These are phyloP conservation scores for Diachrysia chrysitis DNA, from an alignment of 2,888 invertebrate genomes.

Conservation along the genomic window DNA sequence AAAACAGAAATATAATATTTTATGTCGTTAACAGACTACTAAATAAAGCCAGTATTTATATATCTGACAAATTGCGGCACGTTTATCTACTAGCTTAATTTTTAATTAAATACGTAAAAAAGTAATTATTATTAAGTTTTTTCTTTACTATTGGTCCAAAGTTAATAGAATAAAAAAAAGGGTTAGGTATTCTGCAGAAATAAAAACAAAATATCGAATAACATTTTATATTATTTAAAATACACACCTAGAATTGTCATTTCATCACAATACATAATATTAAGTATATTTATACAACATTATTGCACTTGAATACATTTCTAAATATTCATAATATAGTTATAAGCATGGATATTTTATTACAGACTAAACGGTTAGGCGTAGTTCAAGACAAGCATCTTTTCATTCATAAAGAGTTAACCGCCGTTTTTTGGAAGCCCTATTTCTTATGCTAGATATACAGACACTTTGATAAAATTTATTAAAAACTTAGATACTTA, in stretches of 20 bases:
- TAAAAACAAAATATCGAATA: constrained; percentile 77
- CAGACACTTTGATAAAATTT: constrained; percentile 45
- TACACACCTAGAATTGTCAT: constrained; percentile 86
- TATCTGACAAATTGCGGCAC: too few relatives aligned
- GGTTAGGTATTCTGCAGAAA: too few relatives aligned
- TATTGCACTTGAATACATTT: constrained; percentile 85
- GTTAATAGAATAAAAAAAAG: too few relatives aligned
- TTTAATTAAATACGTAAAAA: too few relatives aligned
- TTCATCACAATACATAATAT: constrained; percentile 83
- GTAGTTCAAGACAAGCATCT: constrained; percentile 60
- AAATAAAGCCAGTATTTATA: too few relatives aligned
- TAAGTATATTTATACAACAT: constrained; percentile 82
- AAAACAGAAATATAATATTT: neutral
- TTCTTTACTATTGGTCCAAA: too few relatives aligned
- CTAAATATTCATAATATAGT: constrained; percentile 68
- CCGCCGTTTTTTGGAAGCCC: constrained; percentile 64
- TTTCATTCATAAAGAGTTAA: constrained; percentile 43
- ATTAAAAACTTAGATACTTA: too few relatives aligned
- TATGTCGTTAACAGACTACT: neutral
- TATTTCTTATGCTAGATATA: constrained; percentile 58
- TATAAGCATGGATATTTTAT: constrained; percentile 65
- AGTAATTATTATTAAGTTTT: too few relatives aligned
- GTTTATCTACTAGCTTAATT: neutral
- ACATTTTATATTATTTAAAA: constrained; percentile 88
- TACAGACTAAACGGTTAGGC: constrained; percentile 57